A percentile compares a stretch with the other conserved stretches of the same genome.
Evolutionary conservation across 2,113 vertebrate species (phyloP).

Genomic region (Paramormyrops kingsleyae): DNA sequence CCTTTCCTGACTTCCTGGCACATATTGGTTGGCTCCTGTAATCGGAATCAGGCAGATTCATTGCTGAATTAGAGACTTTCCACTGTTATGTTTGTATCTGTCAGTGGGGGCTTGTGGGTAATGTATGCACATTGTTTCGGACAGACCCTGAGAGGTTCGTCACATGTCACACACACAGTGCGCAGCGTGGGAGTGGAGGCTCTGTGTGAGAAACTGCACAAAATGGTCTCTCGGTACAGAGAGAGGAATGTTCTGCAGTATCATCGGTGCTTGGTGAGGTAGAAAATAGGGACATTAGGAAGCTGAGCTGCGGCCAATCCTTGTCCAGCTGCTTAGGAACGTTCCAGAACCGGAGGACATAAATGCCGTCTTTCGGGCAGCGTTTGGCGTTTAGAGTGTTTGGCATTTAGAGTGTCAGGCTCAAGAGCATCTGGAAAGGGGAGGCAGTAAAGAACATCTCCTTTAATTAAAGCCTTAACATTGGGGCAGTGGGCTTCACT

Average conservation of each 20-base stretch:
- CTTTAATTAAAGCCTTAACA: background rate
- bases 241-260: background rate
- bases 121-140: background rate
- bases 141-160: background rate
- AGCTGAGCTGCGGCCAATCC: background rate
- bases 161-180: background rate
- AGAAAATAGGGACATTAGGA: background rate
- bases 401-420: background rate
- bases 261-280: background rate
- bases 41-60: background rate
- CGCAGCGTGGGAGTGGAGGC: background rate
- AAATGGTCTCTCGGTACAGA: background rate
- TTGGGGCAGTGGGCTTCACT: background rate
- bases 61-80: background rate
- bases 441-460: background rate
- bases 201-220: background rate
- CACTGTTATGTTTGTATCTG: background rate
- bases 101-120: background rate
- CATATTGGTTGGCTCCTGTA: background rate
- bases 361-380: background rate
- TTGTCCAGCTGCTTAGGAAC: background rate
- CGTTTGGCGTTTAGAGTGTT: background rate
- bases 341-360: background rate
- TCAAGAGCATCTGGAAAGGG: background rate
- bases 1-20: background rate